Conservation (phyloP, 2,888 invertebrate genomes). For the Polia nebulosa region DNA sequence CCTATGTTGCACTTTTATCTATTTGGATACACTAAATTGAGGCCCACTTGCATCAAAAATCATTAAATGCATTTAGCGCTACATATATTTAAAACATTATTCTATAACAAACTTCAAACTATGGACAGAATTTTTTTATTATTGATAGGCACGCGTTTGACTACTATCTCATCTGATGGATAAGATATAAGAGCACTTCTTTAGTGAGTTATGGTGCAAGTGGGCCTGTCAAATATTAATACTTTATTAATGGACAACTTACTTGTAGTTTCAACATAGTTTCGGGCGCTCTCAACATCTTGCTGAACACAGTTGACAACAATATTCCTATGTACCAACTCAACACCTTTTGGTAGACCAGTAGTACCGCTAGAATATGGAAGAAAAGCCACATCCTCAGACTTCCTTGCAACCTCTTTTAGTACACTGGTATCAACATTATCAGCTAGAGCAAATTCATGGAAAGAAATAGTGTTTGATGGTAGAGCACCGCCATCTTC, state of each 20-base stretch:
- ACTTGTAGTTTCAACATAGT: slow-evolving; percentile 80
- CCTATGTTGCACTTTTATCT: neutral
- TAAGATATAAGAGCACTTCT: no score
- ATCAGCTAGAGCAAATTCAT: slow-evolving; percentile 88
- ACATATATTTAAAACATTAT: neutral
- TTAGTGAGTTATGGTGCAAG: neutral
- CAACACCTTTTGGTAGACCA: slow-evolving; percentile 94
- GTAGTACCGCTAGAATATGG: slow-evolving; percentile 97
- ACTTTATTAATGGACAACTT: slow-evolving; percentile 51
- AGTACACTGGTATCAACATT: slow-evolving; percentile 87
- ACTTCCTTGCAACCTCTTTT: slow-evolving; percentile 76
- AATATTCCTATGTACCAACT: slow-evolving; percentile 91
- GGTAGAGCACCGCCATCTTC: slow-evolving; percentile 77
- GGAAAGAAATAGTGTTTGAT: slow-evolving; percentile 90
- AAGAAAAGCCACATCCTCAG: slow-evolving; percentile 92
- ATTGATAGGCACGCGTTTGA: no score
- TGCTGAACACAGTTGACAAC: slow-evolving; percentile 84
- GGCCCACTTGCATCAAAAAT: neutral
- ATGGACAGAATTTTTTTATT: neutral
- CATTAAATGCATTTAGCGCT: neutral
- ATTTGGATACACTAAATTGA: neutral
- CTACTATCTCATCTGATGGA: no score
- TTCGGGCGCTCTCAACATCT: slow-evolving; percentile 71
- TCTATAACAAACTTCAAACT: no score
- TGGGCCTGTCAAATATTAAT: neutral